A percentile compares a stretch with the other conserved stretches of the same genome.
These are phyloP conservation scores for Lasaia peninsularis DNA, from an alignment of 1,140 invertebrate species.

Conservation along the genomic window DNA sequence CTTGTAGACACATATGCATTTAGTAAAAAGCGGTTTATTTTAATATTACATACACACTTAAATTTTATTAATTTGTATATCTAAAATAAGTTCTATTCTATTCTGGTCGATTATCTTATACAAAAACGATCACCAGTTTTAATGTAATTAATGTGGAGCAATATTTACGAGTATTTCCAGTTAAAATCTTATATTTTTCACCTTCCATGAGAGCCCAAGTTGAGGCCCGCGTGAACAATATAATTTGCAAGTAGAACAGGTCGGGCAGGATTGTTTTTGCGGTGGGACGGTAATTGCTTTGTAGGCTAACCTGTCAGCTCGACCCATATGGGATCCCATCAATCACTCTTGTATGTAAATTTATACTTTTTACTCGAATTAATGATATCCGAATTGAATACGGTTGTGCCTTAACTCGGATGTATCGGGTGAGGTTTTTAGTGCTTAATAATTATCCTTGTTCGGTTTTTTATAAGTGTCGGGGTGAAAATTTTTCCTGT, in stretches of 20 bases:
- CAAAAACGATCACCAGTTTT: too few species aligned
- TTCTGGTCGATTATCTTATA: too few species aligned
- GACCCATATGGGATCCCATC: conserved; percentile 26
- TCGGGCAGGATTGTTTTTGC: conserved; percentile 25
- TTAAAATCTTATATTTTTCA: too few species aligned
- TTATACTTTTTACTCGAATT: conserved; percentile 6
- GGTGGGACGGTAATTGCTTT: conserved; percentile 30
- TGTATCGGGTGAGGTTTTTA: background rate
- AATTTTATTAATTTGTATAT: too few species aligned
- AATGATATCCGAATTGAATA: conserved; percentile 8
- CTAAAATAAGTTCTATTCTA: too few species aligned
- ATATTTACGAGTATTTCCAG: too few species aligned
- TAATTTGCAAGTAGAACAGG: conserved; percentile 24
- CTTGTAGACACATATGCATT: too few species aligned
- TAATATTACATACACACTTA: too few species aligned
- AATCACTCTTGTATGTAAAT: conserved; percentile 25
- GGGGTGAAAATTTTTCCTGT: too few species aligned
- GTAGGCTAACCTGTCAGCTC: conserved; percentile 25
- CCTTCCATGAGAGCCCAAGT: background rate
- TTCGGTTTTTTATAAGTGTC: background rate
- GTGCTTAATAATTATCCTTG: background rate
- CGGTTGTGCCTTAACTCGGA: background rate
- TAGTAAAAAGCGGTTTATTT: too few species aligned
- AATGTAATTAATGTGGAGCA: too few species aligned
- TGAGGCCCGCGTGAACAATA: conserved; percentile 10